A percentile compares a stretch with the other conserved stretches of the same genome.
phyloP scores from a whole-genome alignment of 92 coral and sea anemone genomes.

The Parazoanthus swiftii region DNA sequence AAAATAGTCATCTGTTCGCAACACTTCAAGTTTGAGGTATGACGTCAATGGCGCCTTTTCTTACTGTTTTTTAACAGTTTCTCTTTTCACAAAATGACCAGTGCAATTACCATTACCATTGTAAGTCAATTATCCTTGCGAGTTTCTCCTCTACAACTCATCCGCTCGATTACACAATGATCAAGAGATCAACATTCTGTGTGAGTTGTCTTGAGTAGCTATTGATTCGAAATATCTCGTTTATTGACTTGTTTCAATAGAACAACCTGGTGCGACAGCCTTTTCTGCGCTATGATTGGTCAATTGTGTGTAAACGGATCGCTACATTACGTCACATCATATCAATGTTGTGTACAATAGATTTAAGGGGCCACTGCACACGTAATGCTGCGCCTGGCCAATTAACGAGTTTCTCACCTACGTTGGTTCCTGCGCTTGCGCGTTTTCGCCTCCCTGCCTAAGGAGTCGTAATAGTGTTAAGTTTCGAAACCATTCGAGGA shows the following conservation, averaged over 20 bases:
- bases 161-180: constrained; percentile 34
- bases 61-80: background rate
- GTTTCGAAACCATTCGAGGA: constrained; percentile 42
- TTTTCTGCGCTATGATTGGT: constrained; percentile 67
- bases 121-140: constrained; percentile 1
- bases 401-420: constrained; percentile 7
- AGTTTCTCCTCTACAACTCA: background rate
- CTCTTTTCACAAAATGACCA: too few relatives aligned
- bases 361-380: constrained; percentile 73
- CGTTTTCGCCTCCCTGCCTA: background rate
- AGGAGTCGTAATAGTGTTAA: constrained; percentile 44
- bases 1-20: background rate
- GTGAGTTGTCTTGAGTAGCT: constrained; percentile 2
- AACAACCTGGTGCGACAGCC: constrained; percentile 66
- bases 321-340: constrained; percentile 91
- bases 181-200: constrained; percentile 38
- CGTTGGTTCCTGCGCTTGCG: constrained; percentile 53
- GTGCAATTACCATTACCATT: background rate
- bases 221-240: constrained; percentile 37
- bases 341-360: constrained; percentile 70
- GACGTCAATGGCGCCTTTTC: background rate
- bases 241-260: constrained; percentile 47
- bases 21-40: background rate
- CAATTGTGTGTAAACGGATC: constrained; percentile 75
- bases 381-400: constrained; percentile 75